These are phyloP conservation scores for Tetramorium alpestre DNA, from an alignment of 1,140 invertebrate genomes.

Conservation along the genomic window DNA sequence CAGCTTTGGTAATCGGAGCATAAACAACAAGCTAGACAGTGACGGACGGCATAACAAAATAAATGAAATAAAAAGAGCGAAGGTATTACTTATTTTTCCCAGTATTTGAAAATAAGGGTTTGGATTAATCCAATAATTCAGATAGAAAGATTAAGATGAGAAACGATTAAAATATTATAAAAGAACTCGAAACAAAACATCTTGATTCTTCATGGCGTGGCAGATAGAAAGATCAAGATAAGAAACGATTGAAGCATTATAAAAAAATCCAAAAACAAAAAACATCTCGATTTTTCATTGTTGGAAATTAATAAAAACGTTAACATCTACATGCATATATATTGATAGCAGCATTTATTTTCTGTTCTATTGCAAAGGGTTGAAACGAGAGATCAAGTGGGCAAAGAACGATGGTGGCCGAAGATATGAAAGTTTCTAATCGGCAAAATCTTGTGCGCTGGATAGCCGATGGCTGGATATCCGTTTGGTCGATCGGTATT, in stretches of 20 bases:
- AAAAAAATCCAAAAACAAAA: not conserved
- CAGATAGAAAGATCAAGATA: not conserved
- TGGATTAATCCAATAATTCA: not conserved
- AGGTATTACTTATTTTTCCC: not conserved
- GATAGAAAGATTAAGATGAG: not conserved
- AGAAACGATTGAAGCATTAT: not conserved
- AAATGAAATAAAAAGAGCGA: not conserved
- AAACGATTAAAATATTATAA: not conserved
- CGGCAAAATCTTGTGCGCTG: slow-evolving; percentile 50
- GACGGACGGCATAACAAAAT: not conserved
- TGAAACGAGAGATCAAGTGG: slow-evolving; percentile 1
- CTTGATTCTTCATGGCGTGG: no score
- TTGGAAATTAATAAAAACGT: not conserved
- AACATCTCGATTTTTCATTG: not conserved
- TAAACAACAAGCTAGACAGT: slow-evolving; percentile 26
- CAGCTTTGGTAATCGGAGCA: slow-evolving; percentile 19
- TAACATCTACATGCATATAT: not conserved
- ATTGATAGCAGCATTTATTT: not conserved
- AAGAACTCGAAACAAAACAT: not conserved
- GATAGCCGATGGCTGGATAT: slow-evolving; percentile 42
- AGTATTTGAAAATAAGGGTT: not conserved
- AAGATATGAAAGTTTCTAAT: slow-evolving; percentile 33
- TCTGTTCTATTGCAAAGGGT: slow-evolving; percentile 32
- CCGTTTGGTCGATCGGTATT: slow-evolving; percentile 49
- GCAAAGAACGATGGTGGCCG: not conserved